Conservation (phyloP, 2,888 invertebrate genomes). For the Rugalucina vietnamica region DNA sequence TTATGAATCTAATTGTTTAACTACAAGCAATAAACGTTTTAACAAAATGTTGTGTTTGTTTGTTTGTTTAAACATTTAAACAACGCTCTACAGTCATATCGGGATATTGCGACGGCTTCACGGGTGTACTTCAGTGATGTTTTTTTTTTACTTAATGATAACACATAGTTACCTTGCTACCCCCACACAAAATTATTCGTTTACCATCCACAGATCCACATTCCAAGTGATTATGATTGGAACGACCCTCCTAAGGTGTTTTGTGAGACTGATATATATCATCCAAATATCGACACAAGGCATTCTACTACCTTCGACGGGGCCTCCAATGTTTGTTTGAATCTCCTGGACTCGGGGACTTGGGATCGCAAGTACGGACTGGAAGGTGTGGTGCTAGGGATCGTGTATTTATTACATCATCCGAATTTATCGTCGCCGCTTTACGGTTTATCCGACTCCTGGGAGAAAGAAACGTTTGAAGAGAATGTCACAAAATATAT, state of each 20-base stretch:
- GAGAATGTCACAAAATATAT: neutral
- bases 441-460: neutral
- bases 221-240: neutral
- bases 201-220: neutral
- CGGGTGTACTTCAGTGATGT: too few species aligned
- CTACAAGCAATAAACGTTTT: too few species aligned
- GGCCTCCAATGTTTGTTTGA: conserved; percentile 47
- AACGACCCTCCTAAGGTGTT: conserved; percentile 29
- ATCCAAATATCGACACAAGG: conserved; percentile 52
- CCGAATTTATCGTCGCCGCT: neutral
- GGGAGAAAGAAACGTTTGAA: neutral
- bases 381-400: neutral
- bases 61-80: too few species aligned
- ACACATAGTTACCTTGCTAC: too few species aligned
- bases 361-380: conserved; percentile 1
- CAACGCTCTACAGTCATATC: too few species aligned
- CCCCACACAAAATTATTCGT: too few species aligned
- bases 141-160: too few species aligned
- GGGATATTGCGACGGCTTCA: too few species aligned
- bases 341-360: conserved; percentile 33
- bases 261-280: conserved; percentile 51
- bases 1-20: too few species aligned
- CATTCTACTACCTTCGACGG: neutral
- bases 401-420: neutral
- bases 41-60: too few species aligned